Evolutionary conservation across 2,797 vertebrate genomes (phyloP).

Genomic region (Arctocebus calabarensis): DNA sequence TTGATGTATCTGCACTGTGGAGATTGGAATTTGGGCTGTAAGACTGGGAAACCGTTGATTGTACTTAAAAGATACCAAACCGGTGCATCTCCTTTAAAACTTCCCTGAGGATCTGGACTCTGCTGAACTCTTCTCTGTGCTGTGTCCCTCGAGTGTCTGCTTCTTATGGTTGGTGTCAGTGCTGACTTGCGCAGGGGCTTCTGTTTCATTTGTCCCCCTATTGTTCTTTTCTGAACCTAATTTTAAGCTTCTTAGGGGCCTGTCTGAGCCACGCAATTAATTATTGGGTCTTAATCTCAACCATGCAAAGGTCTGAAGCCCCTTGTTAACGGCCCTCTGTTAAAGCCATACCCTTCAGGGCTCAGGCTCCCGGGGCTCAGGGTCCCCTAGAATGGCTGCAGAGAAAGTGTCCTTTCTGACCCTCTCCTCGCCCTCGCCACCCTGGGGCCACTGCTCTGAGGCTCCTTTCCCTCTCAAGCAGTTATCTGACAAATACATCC

Average conservation of each 20-base stretch:
- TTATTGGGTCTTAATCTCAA: slow-evolving; percentile 18
- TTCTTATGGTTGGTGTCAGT: background rate
- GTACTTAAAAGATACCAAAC: background rate
- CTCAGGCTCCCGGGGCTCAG: background rate
- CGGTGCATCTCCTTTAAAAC: background rate
- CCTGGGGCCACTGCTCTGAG: accelerated
- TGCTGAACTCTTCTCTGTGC: background rate
- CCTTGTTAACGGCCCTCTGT: background rate
- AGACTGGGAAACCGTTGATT: background rate
- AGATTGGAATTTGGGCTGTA: background rate
- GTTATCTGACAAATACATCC: background rate
- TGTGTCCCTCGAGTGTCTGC: background rate
- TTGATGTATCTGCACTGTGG: background rate
- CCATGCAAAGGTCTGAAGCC: background rate
- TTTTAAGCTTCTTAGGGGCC: background rate
- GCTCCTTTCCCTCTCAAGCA: background rate
- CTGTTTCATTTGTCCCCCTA: background rate
- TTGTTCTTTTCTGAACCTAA: background rate
- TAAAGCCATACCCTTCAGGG: background rate
- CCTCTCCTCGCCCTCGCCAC: background rate
- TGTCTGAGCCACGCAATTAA: background rate
- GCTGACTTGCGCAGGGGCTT: background rate
- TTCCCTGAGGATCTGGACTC: background rate
- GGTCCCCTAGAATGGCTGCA: no score
- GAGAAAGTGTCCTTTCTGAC: background rate